Conservation (phyloP, 1,140 invertebrate species). For the Whitmania pigra region DNA sequence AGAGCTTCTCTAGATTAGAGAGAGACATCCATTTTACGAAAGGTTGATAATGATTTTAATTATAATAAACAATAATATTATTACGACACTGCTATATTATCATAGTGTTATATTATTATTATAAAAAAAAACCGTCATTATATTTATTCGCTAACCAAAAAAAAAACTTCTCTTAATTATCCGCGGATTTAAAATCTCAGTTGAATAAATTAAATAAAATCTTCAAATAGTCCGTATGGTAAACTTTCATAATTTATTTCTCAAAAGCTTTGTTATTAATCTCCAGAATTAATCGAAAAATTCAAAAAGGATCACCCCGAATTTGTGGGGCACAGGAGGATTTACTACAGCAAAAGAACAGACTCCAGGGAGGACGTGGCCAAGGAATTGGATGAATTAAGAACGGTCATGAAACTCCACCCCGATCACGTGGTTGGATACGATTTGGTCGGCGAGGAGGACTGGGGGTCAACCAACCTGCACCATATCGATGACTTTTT, state of each 20-base stretch:
- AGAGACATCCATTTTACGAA: constrained; percentile 22
- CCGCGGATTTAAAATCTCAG: no score
- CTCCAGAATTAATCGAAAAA: not conserved
- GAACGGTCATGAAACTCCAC: constrained; percentile 25
- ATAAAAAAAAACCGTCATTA: constrained; percentile 24
- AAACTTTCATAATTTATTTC: constrained; percentile 23
- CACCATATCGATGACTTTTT: constrained; percentile 27
- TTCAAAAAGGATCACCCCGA: constrained; percentile 23
- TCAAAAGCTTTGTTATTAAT: constrained; percentile 24
- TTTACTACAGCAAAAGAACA: constrained; percentile 20
- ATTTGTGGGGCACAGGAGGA: constrained; percentile 28
- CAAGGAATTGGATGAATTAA: not conserved
- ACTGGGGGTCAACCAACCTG: constrained; percentile 29
- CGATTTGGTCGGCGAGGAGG: constrained; percentile 32
- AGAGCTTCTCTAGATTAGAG: constrained; percentile 18
- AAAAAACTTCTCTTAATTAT: no score
- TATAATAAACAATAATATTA: constrained; percentile 26
- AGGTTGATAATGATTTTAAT: constrained; percentile 1
- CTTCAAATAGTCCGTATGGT: no score
- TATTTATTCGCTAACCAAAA: no score
- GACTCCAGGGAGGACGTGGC: not conserved
- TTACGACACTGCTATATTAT: no score
- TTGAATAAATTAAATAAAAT: no score
- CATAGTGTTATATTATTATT: constrained; percentile 20
- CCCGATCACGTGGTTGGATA: constrained; percentile 29